A percentile compares a stretch with the other conserved stretches of the same genome.
These are phyloP conservation scores for Catocala sponsa DNA, from an alignment of 2,888 invertebrate species.

Conservation along the genomic window DNA sequence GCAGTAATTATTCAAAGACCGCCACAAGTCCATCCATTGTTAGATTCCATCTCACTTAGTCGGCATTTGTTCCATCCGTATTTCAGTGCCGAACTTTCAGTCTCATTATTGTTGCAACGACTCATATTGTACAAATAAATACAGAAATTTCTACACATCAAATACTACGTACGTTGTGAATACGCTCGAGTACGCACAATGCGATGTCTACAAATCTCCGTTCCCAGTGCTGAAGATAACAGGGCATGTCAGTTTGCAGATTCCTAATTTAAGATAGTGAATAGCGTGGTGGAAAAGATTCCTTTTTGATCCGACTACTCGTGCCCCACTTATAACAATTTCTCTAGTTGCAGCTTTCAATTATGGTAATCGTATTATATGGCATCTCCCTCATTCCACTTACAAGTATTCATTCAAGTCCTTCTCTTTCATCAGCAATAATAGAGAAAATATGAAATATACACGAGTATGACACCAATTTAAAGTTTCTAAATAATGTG, in stretches of 20 bases:
- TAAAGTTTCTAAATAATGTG: slow-evolving; percentile 18
- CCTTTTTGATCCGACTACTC: slow-evolving; percentile 28
- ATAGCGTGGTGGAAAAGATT: slow-evolving; percentile 34
- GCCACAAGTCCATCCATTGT: slow-evolving; percentile 58
- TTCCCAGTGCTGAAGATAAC: slow-evolving; percentile 29
- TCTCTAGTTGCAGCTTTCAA: slow-evolving; percentile 21
- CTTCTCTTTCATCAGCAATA: slow-evolving; percentile 9
- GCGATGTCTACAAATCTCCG: slow-evolving; percentile 12
- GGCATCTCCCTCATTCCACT: slow-evolving; percentile 14
- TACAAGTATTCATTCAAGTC: slow-evolving; percentile 25
- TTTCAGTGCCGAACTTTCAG: slow-evolving; percentile 50
- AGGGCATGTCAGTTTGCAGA: slow-evolving; percentile 33
- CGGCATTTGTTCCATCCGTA: slow-evolving; percentile 46
- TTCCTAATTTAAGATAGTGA: slow-evolving; percentile 46
- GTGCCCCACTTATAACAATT: slow-evolving; percentile 10
- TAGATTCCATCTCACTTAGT: slow-evolving; percentile 53
- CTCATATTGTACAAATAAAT: slow-evolving; percentile 38
- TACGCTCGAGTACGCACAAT: slow-evolving; percentile 21
- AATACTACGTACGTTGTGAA: background rate
- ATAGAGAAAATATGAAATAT: slow-evolving; percentile 11
- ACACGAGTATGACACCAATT: background rate
- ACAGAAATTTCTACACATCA: slow-evolving; percentile 18
- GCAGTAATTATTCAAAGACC: slow-evolving; percentile 64
- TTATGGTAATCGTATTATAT: slow-evolving; percentile 3
- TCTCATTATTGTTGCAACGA: slow-evolving; percentile 46